These are phyloP conservation scores for Palythoa heliodiscus DNA, from an alignment of 92 coral and sea anemone genomes.

Conservation along the genomic window DNA sequence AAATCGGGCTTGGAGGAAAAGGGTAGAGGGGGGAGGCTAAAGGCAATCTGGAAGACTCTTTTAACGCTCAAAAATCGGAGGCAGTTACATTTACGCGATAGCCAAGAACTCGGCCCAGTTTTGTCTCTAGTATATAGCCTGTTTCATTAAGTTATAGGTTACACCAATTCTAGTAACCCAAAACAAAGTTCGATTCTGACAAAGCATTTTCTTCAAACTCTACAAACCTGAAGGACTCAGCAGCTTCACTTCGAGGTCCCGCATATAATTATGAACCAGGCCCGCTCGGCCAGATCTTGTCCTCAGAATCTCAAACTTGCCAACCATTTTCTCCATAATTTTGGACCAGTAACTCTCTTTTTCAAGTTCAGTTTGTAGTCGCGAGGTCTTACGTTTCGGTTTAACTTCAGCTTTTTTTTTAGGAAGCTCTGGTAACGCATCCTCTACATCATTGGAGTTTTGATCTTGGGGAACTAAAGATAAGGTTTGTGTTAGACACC, in stretches of 20 bases:
- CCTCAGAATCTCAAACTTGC: constrained; percentile 57
- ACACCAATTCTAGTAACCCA: too few relatives aligned
- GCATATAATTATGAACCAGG: constrained; percentile 66
- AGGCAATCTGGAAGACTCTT: too few relatives aligned
- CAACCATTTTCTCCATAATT: constrained; percentile 27
- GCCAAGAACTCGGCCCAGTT: too few relatives aligned
- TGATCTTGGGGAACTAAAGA: not conserved
- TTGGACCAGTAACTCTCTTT: constrained; percentile 24
- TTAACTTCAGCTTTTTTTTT: not conserved
- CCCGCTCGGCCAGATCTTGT: constrained; percentile 77
- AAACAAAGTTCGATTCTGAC: too few relatives aligned
- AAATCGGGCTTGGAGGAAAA: too few relatives aligned
- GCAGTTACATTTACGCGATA: too few relatives aligned
- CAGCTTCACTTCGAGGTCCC: constrained; percentile 56
- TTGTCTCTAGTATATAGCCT: too few relatives aligned
- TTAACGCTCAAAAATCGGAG: too few relatives aligned
- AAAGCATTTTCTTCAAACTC: too few relatives aligned
- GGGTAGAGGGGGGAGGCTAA: too few relatives aligned
- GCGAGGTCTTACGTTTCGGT: not conserved
- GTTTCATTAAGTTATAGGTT: too few relatives aligned
- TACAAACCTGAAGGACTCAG: not conserved
- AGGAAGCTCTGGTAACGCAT: not conserved
- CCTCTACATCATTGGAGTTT: not conserved
- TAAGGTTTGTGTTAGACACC: not conserved
- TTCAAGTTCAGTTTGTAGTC: constrained; percentile 24